Evolutionary conservation across 2,113 vertebrate genomes (phyloP), one percentile per base, ranked within the genome.

Genomic region (Martes martes): DNA sequence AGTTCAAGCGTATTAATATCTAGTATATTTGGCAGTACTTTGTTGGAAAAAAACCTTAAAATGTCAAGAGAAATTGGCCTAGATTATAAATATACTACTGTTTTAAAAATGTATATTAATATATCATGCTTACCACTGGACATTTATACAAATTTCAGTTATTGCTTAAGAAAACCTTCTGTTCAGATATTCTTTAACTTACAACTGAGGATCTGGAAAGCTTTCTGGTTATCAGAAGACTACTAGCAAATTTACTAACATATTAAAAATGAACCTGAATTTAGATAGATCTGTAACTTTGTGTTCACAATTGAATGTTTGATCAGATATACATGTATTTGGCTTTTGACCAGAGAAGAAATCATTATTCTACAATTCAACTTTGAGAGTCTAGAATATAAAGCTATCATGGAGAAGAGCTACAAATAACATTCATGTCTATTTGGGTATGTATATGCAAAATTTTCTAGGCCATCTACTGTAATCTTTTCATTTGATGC

Each of bases 81-180:
- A 96, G 11, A 97, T 95, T 97, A 96, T 21, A 97, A 98, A 96
- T 55, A 97, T 11, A 65, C 57, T 57, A 87, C 10, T 95, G 23
- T 96, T 98, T 91, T 92, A 45, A 97, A 97, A 97, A 80, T 76
- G 50, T 24, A 23, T 94, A 42, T 33, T 89, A 83, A 82, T 95
- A 87, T 61, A 89, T 85, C 57, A 67, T 69, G 11, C 79, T 97
- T 97, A 92, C 42, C 36, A 36, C 36, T 93, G 92, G 67, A 89
- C 28, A 97, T 95, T 98, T 47, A 97, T 89, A 96, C 4, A 91
- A 84, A 61, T 94, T 33, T 73, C 89, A 97, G n/a, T 83, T 86
- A 92, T 47, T 92, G 59, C 81, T 97, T 96, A 97, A 96, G 71
- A 97, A 98, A 91, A 71, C 23, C 67, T 92, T 85, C 63, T 96